Evolutionary conservation across 2,888 invertebrate species (phyloP).

Genomic region (Scaptomyza reducta): DNA sequence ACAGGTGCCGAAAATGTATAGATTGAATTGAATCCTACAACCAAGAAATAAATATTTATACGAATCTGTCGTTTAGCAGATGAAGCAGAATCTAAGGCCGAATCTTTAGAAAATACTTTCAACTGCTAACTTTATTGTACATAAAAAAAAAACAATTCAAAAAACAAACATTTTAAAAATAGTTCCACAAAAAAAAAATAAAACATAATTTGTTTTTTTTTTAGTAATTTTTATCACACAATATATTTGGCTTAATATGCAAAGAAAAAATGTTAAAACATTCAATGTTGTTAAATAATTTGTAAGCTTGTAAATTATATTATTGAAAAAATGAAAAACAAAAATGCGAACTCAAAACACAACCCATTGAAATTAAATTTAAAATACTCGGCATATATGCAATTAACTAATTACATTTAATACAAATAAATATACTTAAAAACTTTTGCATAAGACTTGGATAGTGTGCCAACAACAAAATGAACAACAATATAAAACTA

Average conservation of each 20-base stretch:
- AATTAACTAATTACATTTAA: conserved; percentile 60
- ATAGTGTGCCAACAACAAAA: conserved; percentile 82
- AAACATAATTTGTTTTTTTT: conserved; percentile 36
- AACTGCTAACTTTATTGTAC: neutral
- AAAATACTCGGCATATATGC: conserved; percentile 67
- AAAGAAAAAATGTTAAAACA: conserved; percentile 76
- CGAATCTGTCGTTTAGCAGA: too few species aligned
- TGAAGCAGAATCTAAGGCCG: too few species aligned
- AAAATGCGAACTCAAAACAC: conserved; percentile 44
- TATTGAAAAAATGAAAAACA: conserved; percentile 22
- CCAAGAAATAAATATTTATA: neutral
- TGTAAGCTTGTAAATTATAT: conserved; percentile 82
- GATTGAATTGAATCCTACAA: neutral
- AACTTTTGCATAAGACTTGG: conserved; percentile 80
- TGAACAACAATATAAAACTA: conserved; percentile 26
- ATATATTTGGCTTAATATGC: conserved; percentile 45
- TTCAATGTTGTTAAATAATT: conserved; percentile 84
- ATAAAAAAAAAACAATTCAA: conserved; percentile 5
- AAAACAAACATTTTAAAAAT: conserved; percentile 13
- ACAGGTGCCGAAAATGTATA: neutral
- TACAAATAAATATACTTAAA: conserved; percentile 20
- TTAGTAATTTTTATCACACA: conserved; percentile 31
- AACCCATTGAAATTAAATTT: conserved; percentile 70
- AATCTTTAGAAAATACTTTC: neutral
- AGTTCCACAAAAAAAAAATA: neutral